Evolutionary conservation across 2,113 vertebrate genomes (phyloP).

Genomic region (Clarias magur): DNA sequence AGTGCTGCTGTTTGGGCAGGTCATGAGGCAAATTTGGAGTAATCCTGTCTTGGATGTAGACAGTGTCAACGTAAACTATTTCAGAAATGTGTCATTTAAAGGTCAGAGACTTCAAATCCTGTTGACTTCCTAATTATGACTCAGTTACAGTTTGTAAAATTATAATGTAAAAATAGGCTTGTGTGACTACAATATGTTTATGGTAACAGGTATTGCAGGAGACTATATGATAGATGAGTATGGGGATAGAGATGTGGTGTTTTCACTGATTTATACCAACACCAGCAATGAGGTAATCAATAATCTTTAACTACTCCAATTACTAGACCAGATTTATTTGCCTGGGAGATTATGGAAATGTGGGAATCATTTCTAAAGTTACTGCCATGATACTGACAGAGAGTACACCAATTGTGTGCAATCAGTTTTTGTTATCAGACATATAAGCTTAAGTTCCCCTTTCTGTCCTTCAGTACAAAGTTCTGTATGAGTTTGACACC

Average conservation of each 20-base stretch:
- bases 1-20: constrained; percentile 80
- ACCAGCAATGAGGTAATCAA: constrained; percentile 70
- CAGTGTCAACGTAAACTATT: constrained; percentile 67
- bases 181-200: neutral
- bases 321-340: neutral
- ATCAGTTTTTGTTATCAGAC: constrained; percentile 2
- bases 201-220: constrained; percentile 74
- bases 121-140: neutral
- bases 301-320: neutral
- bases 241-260: constrained; percentile 83
- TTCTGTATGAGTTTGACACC: constrained; percentile 81
- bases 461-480: constrained; percentile 70
- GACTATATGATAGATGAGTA: constrained; percentile 78
- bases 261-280: constrained; percentile 82
- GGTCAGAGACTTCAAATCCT: constrained; percentile 67
- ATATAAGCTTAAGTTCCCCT: constrained; percentile 4
- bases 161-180: neutral
- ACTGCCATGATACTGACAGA: neutral
- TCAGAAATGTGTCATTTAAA: constrained; percentile 81
- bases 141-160: neutral
- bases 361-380: neutral
- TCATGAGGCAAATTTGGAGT: constrained; percentile 73
- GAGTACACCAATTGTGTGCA: neutral
- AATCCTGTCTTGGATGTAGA: neutral
- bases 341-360: neutral